phyloP scores from a whole-genome alignment of 2,888 invertebrate genomes.

The Yponomeuta sedellus region DNA sequence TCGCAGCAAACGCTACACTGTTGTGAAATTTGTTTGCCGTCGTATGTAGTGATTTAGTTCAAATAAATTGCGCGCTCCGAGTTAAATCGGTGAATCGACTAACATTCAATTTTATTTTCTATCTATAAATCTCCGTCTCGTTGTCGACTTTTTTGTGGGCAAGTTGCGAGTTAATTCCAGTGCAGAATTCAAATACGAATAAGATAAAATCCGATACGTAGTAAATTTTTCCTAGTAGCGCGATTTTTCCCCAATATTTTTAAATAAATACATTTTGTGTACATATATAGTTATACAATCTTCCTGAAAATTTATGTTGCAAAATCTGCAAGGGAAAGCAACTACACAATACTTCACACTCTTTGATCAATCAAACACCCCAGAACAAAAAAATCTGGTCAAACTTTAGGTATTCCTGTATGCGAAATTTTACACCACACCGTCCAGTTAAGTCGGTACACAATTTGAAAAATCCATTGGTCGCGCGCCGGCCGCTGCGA shows the following conservation, averaged over 20 bases:
- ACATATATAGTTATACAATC: too few relatives aligned
- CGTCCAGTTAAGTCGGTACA: neutral
- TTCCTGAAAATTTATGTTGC: too few relatives aligned
- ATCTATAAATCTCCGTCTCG: neutral
- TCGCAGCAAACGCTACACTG: neutral
- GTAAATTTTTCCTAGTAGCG: too few relatives aligned
- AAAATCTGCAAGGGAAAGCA: neutral
- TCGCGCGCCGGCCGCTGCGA: neutral
- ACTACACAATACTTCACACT: neutral
- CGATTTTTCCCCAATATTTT: too few relatives aligned
- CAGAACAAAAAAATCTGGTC: too few relatives aligned
- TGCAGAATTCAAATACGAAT: neutral
- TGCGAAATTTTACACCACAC: neutral
- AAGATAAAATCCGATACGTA: neutral
- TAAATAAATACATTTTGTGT: too few relatives aligned
- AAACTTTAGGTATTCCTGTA: too few relatives aligned
- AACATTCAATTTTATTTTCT: constrained; percentile 4
- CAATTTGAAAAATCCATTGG: neutral
- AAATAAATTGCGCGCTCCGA: neutral
- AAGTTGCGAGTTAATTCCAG: neutral
- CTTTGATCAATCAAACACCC: neutral
- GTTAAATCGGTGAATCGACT: neutral
- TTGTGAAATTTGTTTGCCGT: neutral
- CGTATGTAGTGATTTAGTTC: constrained; percentile 1
- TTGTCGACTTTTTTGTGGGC: neutral